Conservation (phyloP, 2,888 invertebrate species). For the Drosophila rubida region DNA sequence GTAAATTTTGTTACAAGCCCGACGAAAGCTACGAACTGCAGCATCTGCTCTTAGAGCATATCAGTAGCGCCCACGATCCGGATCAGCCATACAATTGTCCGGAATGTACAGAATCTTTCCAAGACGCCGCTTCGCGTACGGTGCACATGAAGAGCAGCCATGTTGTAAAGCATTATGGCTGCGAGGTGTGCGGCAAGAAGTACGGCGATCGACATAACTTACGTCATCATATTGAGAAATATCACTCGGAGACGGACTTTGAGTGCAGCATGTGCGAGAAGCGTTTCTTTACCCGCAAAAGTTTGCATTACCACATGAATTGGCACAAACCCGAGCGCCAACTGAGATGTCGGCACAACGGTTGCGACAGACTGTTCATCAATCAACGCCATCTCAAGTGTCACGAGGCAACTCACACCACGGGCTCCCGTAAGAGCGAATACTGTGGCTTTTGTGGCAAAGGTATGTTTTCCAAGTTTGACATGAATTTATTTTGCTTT, state of each 20-base stretch:
- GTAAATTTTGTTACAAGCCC: constrained; percentile 77
- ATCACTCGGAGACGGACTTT: constrained; percentile 80
- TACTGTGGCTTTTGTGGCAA: constrained; percentile 80
- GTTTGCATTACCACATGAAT: constrained; percentile 81
- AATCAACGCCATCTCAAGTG: constrained; percentile 78
- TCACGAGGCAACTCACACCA: constrained; percentile 78
- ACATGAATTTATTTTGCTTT: neutral
- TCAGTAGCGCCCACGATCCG: constrained; percentile 65
- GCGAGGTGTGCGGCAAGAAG: constrained; percentile 79
- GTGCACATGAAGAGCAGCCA: constrained; percentile 78
- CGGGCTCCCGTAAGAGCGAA: constrained; percentile 70
- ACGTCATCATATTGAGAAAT: constrained; percentile 79
- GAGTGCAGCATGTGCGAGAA: constrained; percentile 79
- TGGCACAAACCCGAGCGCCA: constrained; percentile 81
- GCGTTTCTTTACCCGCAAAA: constrained; percentile 81
- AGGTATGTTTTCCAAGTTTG: constrained; percentile 45
- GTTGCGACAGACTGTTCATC: constrained; percentile 81
- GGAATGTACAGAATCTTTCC: constrained; percentile 72
- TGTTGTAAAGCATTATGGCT: constrained; percentile 73
- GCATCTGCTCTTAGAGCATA: constrained; percentile 72
- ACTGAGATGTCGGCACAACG: constrained; percentile 73
- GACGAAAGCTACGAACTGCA: constrained; percentile 73
- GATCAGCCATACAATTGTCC: constrained; percentile 80
- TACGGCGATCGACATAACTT: constrained; percentile 81
- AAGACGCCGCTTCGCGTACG: constrained; percentile 81